Evolutionary conservation across 2,113 vertebrate species (phyloP).

Genomic region (Salvelinus alpinus): DNA sequence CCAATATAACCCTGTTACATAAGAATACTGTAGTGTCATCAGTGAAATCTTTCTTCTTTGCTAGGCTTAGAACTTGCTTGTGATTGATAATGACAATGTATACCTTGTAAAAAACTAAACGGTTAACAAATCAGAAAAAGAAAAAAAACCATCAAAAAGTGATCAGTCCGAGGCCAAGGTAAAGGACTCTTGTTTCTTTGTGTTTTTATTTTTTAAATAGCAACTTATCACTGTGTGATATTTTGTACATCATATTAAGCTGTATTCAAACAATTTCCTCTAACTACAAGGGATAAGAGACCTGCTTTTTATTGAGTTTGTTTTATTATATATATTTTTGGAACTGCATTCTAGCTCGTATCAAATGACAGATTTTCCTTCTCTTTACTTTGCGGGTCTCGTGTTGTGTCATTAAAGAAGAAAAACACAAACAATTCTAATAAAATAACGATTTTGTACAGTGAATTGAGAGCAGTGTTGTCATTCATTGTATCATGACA

Average conservation of each 20-base stretch:
- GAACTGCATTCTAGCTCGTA: slow-evolving; percentile 76
- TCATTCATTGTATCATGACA: slow-evolving; percentile 11
- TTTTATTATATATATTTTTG: slow-evolving; percentile 74
- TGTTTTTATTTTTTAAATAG: slow-evolving; percentile 76
- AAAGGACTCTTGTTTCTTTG: slow-evolving; percentile 72
- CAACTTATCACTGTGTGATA: slow-evolving; percentile 94
- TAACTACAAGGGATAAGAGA: slow-evolving; percentile 74
- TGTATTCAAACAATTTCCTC: slow-evolving; percentile 75
- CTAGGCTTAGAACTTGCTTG: slow-evolving; percentile 75
- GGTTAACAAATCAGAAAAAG: slow-evolving; percentile 35
- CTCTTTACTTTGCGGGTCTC: slow-evolving; percentile 66
- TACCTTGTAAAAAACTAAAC: slow-evolving; percentile 53
- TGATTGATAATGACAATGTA: slow-evolving; percentile 73
- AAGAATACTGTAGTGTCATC: slow-evolving; percentile 71
- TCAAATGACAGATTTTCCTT: slow-evolving; percentile 69
- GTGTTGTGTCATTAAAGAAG: slow-evolving; percentile 73
- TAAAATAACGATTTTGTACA: slow-evolving; percentile 76
- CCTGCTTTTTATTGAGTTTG: slow-evolving; percentile 75
- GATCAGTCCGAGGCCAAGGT: slow-evolving; percentile 75
- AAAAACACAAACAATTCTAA: slow-evolving; percentile 54
- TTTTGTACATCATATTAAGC: slow-evolving; percentile 82
- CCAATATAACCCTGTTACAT: too few species aligned
- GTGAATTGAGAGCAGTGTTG: slow-evolving; percentile 40
- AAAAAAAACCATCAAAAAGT: slow-evolving; percentile 39
- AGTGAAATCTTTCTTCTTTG: slow-evolving; percentile 67